Base-by-base conservation (phyloP, 2,888 invertebrate genomes). In the Rotaria magnacalcarata region DNA sequence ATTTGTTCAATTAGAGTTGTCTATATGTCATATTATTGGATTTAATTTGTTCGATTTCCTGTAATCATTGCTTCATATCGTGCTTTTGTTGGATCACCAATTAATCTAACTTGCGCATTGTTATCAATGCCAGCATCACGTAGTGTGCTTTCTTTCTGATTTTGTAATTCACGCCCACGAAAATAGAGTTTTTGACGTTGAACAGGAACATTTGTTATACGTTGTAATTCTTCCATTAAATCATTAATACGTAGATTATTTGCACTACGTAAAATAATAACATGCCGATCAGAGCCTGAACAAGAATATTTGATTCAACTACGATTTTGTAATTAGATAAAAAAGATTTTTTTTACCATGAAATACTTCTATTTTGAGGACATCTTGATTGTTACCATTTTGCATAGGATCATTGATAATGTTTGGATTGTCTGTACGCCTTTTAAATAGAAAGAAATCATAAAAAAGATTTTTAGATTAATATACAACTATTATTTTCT, bases 311-410 rank as follows among this genome's bases (percentile, higher is more conserved):
- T 21, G 27, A 10, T 27, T 34, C 34, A 67, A 19, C 6, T 34
- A 6, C n/a, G 0, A 27, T 27, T n/a, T 60, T 60, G 3, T 19
- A 19, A 27, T 27, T 16, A 67, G 4, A 67, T 5, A 67, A 67
- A 34, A 34, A 6, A 67, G 3, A 2, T 47, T 10, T 14, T 8
- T 47, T 14, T 8, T 47, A 80, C 80, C 86, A 75, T 86, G 86
- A 41, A 85, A 80, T 43, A 86, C 85, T 75, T 86, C 86, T 2
- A 86, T 67, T 84, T 86, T 86, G 5, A 86, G n/a, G 19, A 86
- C 75, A 19, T 86, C 86, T 4, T 75, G 19, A 80, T 80, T 80
- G 4, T 24, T 14, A 47, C 47, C n/a, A 80, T 47, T 80, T 24
- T 43, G 47, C 11, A 10, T 47, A 4, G 19, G 1, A 34, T 67